Percentiles rank a stretch among this genome's conserved stretches.
phyloP scores from a whole-genome alignment of 92 coral and sea anemone genomes.

The Diadumene lineata region DNA sequence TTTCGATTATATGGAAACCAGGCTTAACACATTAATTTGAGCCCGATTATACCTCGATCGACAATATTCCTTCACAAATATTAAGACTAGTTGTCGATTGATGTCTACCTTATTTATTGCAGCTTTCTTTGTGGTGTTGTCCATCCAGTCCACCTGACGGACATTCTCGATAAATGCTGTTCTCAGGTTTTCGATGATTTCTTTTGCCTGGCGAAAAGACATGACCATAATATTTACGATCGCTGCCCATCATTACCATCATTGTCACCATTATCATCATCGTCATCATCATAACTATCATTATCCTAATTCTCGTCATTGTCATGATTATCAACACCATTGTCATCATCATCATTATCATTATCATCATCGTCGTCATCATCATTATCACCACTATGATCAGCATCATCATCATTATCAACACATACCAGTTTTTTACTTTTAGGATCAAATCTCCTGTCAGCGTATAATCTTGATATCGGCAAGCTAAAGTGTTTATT shows the following conservation, averaged over 20 bases:
- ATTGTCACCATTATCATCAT: neutral
- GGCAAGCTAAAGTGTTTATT: constrained; percentile 61
- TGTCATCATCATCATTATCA: neutral
- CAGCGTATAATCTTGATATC: constrained; percentile 70
- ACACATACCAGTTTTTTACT: constrained; percentile 62
- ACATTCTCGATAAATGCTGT: constrained; percentile 55
- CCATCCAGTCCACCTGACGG: constrained; percentile 67
- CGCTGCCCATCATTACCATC: neutral
- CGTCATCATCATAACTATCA: neutral
- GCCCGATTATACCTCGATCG: no score
- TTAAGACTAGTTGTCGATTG: neutral
- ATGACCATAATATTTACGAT: neutral
- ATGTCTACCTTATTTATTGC: constrained; percentile 60
- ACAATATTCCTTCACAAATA: no score
- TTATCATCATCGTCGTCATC: neutral
- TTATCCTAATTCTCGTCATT: neutral
- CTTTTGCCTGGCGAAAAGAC: constrained; percentile 53
- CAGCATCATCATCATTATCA: neutral
- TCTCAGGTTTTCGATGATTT: constrained; percentile 51
- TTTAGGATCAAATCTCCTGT: constrained; percentile 65
- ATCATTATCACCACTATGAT: no score
- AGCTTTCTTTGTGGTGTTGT: constrained; percentile 42
- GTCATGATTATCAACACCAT: neutral
- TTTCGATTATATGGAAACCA: no score
- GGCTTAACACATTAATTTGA: no score